phyloP scores from a whole-genome alignment of 2,888 invertebrate genomes.

The Drosophila helvetica region DNA sequence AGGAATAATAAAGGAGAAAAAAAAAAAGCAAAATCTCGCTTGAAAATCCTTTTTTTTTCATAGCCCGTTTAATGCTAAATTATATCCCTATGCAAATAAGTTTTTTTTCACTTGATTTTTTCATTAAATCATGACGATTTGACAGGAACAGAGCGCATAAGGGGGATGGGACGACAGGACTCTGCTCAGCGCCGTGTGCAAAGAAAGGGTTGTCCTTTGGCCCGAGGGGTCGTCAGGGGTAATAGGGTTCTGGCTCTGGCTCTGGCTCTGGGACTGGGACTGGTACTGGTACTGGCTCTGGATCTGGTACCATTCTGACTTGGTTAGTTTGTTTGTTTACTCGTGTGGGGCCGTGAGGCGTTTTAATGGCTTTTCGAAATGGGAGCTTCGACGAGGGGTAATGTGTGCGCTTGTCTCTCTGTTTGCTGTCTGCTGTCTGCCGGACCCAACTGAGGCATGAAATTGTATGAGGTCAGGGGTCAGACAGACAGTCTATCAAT shows the following conservation, averaged over 20 bases:
- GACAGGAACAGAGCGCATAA: slow-evolving; percentile 52
- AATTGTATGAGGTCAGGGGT: slow-evolving; percentile 44
- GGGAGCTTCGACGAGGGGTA: slow-evolving; percentile 23
- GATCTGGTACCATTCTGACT: slow-evolving; percentile 41
- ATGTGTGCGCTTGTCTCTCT: slow-evolving; percentile 31
- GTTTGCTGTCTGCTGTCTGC: slow-evolving; percentile 20
- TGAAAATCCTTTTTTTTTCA: slow-evolving; percentile 71
- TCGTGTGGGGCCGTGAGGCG: slow-evolving; percentile 31
- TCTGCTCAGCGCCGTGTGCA: slow-evolving; percentile 49
- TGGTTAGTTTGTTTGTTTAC: slow-evolving; percentile 67
- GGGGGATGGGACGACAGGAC: slow-evolving; percentile 22
- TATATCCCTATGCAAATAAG: slow-evolving; percentile 81
- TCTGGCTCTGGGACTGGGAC: too few species aligned
- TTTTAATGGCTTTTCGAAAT: slow-evolving; percentile 48
- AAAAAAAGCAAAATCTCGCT: slow-evolving; percentile 57
- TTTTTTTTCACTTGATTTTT: slow-evolving; percentile 75
- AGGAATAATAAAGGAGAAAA: slow-evolving; percentile 43
- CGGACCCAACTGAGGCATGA: slow-evolving; percentile 38
- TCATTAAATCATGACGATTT: slow-evolving; percentile 80
- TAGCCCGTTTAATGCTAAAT: slow-evolving; percentile 78
- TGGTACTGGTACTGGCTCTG: slow-evolving; percentile 8
- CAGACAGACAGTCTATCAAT: background rate
- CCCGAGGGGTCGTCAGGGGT: slow-evolving; percentile 35
- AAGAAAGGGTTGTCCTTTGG: slow-evolving; percentile 72
- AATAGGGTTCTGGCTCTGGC: slow-evolving; percentile 16